Conservation (phyloP, 2,888 invertebrate genomes). For the Cremastinae sp. region DNA sequence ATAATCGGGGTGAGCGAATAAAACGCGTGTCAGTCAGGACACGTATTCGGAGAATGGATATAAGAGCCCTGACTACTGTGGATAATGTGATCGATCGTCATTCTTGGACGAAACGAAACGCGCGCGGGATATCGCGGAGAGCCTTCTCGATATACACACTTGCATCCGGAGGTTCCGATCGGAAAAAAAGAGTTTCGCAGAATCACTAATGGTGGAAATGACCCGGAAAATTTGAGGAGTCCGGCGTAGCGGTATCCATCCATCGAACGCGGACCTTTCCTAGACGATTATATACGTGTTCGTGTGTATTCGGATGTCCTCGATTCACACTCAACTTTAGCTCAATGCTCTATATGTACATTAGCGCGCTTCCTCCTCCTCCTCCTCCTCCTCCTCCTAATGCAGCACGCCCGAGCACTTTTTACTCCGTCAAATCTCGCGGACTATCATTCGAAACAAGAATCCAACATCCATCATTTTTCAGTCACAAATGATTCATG, state of each 20-base stretch:
- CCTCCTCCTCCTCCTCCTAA: conserved; percentile 25
- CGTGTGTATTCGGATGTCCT: not conserved
- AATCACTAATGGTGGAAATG: conserved; percentile 62
- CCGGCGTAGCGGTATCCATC: conserved; percentile 51
- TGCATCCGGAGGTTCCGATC: conserved; percentile 23
- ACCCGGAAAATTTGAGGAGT: conserved; percentile 57
- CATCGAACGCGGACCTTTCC: conserved; percentile 31
- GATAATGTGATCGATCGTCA: conserved; percentile 58
- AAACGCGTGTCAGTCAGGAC: conserved; percentile 6
- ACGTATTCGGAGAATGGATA: conserved; percentile 11
- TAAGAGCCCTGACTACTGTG: conserved; percentile 26
- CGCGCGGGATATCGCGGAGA: conserved; percentile 37
- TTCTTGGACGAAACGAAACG: conserved; percentile 38
- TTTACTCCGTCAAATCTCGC: conserved; percentile 46
- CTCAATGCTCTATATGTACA: too few species aligned
- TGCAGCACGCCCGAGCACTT: conserved; percentile 36
- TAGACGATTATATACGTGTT: conserved; percentile 23
- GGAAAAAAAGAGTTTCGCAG: conserved; percentile 59
- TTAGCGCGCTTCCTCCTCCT: not conserved
- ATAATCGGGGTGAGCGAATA: conserved; percentile 4
- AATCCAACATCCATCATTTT: conserved; percentile 55
- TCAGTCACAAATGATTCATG: conserved; percentile 29
- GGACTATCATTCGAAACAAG: conserved; percentile 45
- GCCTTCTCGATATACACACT: conserved; percentile 14
- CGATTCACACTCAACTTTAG: too few species aligned